Conservation (phyloP, 1,140 invertebrate genomes). For the Elymnias hypermnestra region DNA sequence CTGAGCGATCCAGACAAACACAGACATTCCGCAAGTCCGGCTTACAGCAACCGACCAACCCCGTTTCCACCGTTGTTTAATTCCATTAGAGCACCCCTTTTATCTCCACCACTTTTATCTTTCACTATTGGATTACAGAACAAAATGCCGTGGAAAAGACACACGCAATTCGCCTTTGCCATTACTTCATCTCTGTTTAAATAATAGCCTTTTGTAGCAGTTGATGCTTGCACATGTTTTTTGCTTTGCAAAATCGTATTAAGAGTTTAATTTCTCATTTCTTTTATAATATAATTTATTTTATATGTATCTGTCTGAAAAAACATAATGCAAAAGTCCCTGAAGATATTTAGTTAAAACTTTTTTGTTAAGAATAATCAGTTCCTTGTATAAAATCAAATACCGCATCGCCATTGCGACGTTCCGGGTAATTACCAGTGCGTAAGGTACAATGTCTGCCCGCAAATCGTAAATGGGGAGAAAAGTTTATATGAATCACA, state of each 20-base stretch:
- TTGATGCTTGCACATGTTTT: constrained; percentile 16
- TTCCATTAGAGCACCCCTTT: constrained; percentile 73
- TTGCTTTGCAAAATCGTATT: constrained; percentile 12
- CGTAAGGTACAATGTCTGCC: too few species aligned
- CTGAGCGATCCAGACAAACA: constrained; percentile 22
- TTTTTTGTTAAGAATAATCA: too few species aligned
- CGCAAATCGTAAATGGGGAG: too few species aligned
- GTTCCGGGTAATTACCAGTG: too few species aligned
- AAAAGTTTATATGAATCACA: too few species aligned
- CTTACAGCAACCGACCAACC: constrained; percentile 43
- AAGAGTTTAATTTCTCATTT: neutral
- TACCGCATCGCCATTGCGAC: too few species aligned
- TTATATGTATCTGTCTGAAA: too few species aligned
- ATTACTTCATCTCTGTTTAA: constrained; percentile 41
- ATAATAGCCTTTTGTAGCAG: constrained; percentile 35
- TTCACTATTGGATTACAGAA: constrained; percentile 65
- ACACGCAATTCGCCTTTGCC: constrained; percentile 56
- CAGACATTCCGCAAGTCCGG: constrained; percentile 65
- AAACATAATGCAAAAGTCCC: too few species aligned
- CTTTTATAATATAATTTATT: neutral
- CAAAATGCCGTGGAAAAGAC: constrained; percentile 57
- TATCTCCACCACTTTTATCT: constrained; percentile 70
- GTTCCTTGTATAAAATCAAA: too few species aligned
- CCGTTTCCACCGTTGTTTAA: constrained; percentile 55
- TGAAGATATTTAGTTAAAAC: too few species aligned